phyloP scores from a whole-genome alignment of 2,888 invertebrate genomes.

The Acrocera orbiculus region DNA sequence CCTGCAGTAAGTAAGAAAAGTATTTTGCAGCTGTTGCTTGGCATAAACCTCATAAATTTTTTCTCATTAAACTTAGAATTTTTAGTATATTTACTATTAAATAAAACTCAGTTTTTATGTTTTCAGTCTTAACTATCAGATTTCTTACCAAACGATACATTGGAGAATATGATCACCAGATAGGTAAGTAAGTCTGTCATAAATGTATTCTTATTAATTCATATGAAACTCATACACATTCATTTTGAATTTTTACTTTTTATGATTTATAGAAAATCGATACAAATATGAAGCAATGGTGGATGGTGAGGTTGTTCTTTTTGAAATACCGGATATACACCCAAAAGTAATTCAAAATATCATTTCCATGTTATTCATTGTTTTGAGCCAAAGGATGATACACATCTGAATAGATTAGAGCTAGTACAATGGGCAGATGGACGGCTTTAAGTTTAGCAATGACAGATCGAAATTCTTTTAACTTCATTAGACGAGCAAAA shows the following conservation, averaged over 20 bases:
- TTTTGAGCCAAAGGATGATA: constrained; percentile 43
- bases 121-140: constrained; percentile 66
- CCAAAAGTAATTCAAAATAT: constrained; percentile 29
- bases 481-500: constrained; percentile 60
- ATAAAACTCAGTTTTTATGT: no score
- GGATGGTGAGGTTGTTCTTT: constrained; percentile 74
- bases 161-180: constrained; percentile 87
- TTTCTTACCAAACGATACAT: constrained; percentile 87
- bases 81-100: no score
- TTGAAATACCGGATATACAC: constrained; percentile 84
- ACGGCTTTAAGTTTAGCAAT: constrained; percentile 76
- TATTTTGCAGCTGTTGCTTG: no score
- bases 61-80: no score
- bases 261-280: constrained; percentile 52
- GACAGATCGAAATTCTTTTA: constrained; percentile 70
- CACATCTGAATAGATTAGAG: constrained; percentile 49
- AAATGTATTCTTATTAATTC: background rate
- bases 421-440: constrained; percentile 82
- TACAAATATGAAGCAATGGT: constrained; percentile 80
- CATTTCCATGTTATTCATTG: constrained; percentile 2
- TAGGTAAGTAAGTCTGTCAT: constrained; percentile 40
- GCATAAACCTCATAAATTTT: no score
- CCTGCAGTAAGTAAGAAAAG: no score
- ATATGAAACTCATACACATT: background rate
- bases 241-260: no score